A percentile compares a stretch with the other conserved stretches of the same genome.
Conservation (phyloP, 2,113 vertebrate species). For the Perca schrenkii region DNA sequence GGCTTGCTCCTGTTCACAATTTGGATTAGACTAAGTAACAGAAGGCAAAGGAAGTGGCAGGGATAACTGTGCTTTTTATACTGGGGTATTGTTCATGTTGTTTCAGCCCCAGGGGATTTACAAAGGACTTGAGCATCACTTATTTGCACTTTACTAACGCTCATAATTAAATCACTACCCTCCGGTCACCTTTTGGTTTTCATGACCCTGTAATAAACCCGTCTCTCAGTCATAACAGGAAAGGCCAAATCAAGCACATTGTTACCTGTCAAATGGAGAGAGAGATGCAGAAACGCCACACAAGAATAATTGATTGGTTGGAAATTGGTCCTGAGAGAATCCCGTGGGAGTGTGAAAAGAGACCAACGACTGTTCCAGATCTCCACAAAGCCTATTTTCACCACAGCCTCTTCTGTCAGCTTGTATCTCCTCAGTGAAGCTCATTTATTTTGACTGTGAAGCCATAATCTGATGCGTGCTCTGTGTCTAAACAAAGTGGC, state of each 20-base stretch:
- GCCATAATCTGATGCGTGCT: conserved; percentile 78
- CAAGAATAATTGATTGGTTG: conserved; percentile 57
- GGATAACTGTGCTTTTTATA: conserved; percentile 11
- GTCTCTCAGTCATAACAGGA: conserved; percentile 25
- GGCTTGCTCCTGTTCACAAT: conserved; percentile 13
- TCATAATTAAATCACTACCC: conserved; percentile 25
- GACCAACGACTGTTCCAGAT: conserved; percentile 42
- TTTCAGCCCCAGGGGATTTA: conserved; percentile 1
- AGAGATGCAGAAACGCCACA: conserved; percentile 33
- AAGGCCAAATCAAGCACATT: conserved; percentile 48
- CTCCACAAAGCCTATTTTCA: conserved; percentile 59
- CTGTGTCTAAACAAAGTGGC: conserved; percentile 77
- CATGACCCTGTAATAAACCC: conserved; percentile 11
- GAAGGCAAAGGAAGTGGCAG: conserved; percentile 13
- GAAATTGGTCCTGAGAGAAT: conserved; percentile 56
- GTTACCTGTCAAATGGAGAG: conserved; percentile 45
- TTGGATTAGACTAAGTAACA: conserved; percentile 42
- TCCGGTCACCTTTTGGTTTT: conserved; percentile 31
- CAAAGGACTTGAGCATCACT: conserved; percentile 4
- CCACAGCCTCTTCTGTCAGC: conserved; percentile 54
- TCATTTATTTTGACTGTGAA: conserved; percentile 77
- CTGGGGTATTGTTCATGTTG: neutral
- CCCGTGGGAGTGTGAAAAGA: conserved; percentile 61
- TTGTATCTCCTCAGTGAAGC: conserved; percentile 54
- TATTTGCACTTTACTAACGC: conserved; percentile 17